Evolutionary conservation across 2,797 vertebrate species (phyloP), one percentile per base, ranked within the genome.

Genomic region (Notoglanidium macrostoma): DNA sequence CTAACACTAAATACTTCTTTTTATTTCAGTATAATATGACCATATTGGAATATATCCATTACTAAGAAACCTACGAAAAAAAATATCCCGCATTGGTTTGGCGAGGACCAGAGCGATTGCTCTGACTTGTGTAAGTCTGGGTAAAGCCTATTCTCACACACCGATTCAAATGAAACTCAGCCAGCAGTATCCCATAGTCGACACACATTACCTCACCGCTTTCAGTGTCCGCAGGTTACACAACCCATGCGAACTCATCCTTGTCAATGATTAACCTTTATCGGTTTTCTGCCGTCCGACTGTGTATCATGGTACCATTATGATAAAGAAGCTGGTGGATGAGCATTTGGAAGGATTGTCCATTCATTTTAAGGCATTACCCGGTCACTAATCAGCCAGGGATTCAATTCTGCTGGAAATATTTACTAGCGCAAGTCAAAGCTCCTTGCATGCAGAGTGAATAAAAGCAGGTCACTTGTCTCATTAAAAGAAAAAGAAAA

Each of bases 181-280:
- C 10, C 21, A 49, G 19, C 1, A 9, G 46, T 49, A 59, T 70
- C 83, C 44, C 72, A 63, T 21, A 70, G 19, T 23, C 11, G 17
- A 46, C 17, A 14, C n/a, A 8, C 77, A 86, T 87, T 88, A 86
- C 85, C 87, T 89, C 85, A 87, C n/a, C 40, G 1, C 3, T 81
- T 78, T 88, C 12, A 82, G 59, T 15, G 57, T 54, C 83, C 23
- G 17, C 55, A 63, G 68, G 59, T 89, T 86, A 87, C 83, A 87
- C 80, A 74, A 83, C 23, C 70, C 29, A 8, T 26, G 32, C 54
- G 49, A 32, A 55, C 76, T 89, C 65, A 63, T 83, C 81, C 4
- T 46, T 65, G 87, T 90, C 78, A 83, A 91, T 88, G 59, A 89
- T 89, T 90, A 90, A 89, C 83, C 11, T 19, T 87, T 86, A 83